phyloP scores from a whole-genome alignment of 2,888 invertebrate species.

The Tanytarsus gracilentus region DNA sequence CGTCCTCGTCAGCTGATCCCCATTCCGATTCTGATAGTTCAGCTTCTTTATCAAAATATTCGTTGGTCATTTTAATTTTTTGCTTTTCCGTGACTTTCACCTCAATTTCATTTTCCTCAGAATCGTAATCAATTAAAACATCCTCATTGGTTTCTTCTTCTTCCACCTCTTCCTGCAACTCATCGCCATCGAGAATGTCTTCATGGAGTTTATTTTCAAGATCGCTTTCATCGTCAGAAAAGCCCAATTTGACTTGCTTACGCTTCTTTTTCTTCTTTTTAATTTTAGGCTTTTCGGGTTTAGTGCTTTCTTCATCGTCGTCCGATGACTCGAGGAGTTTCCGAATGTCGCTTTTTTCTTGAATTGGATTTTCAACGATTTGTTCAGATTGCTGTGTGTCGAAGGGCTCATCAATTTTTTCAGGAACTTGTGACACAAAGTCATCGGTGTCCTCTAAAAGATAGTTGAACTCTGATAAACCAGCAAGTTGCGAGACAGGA shows the following conservation, averaged over 20 bases:
- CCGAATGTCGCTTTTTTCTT: background rate
- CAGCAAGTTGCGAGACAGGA: background rate
- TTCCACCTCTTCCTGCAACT: constrained; percentile 38
- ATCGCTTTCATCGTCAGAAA: constrained; percentile 44
- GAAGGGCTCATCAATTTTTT: background rate
- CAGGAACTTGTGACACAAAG: constrained; percentile 18
- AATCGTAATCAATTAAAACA: constrained; percentile 62
- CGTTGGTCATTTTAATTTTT: constrained; percentile 48
- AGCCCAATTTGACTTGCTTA: constrained; percentile 42
- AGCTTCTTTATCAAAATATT: constrained; percentile 84
- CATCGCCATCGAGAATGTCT: constrained; percentile 34
- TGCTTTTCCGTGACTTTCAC: constrained; percentile 33
- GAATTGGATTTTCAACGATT: background rate
- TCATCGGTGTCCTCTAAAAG: background rate
- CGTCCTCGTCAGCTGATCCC: constrained; percentile 83
- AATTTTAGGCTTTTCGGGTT: constrained; percentile 29
- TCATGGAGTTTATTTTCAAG: constrained; percentile 30
- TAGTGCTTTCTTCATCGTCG: constrained; percentile 37
- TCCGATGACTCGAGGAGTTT: constrained; percentile 27
- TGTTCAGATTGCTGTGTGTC: background rate
- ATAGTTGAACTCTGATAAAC: background rate
- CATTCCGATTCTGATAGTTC: constrained; percentile 86
- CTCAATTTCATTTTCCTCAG: constrained; percentile 69
- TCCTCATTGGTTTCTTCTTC: constrained; percentile 40
- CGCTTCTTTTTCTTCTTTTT: constrained; percentile 30